Evolutionary conservation across 35 echinoderm and acorn worm genomes (phyloP), one percentile per base, ranked within the genome.

Genomic region (Ophiothrix spiculata): DNA sequence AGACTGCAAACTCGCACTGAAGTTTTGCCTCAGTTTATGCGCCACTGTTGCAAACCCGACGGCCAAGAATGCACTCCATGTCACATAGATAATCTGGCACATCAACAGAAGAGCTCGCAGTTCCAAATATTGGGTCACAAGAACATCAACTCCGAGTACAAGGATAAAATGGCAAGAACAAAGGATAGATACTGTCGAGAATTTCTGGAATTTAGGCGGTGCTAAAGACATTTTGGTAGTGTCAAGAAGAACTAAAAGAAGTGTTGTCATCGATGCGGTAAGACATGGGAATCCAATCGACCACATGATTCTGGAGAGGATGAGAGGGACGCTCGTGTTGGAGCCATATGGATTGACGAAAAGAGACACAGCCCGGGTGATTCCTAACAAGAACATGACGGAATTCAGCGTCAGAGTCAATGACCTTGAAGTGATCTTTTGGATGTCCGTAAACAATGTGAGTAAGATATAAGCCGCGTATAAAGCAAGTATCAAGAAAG

Each of bases 141-240:
- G 42, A 40, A 97, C 56, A 75, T 97, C 94, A 35, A 83, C 77
- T 76, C 86, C 86, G 19, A 97, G 63, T 23, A 97, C 94, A 35
- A 92, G 31, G 28, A 90, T 39, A 64, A 97, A 97, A 76, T 97
- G 94, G 19, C 39, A 36, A 36, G 49, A 56, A 40, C 90, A 90
- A 19, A 92, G 34, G 25, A 75, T 34, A 4, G 88, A 64, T 0
- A 97, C 83, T 1, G 90, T 78, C 8, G 87, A 88, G 39, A 89
- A 97, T 45, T 93, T 92, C 79, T 93, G 94, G 75, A 92, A 97
- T 38, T 79, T 88, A 37, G 94, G 94, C 21, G 94, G 94, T 16
- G 86, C 94, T 19, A 97, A 83, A 79, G 94, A 97, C 8, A 97
- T 46, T 77, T 92, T 97, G n/a, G 94, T 97, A 0, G 94, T 97